Evolutionary conservation across 2,113 vertebrate species (phyloP), one percentile per base, ranked within the genome.

Genomic region (Tauraco erythrolophus): DNA sequence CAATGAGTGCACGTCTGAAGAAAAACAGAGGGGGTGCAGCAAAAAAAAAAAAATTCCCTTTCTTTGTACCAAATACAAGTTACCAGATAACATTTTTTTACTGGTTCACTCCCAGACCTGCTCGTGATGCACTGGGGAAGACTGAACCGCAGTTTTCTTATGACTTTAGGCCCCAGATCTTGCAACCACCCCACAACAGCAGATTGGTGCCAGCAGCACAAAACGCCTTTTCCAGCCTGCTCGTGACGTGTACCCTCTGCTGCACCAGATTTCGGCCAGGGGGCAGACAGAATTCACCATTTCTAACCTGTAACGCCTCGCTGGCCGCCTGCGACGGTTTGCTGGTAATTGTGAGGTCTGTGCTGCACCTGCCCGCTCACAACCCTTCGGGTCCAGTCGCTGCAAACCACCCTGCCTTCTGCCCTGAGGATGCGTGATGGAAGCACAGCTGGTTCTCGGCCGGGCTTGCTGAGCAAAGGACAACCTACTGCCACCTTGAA

Each of bases 31-130:
- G 10, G 37, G 37, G 4, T 31, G 50, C 57, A 17, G 11, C 27
- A 31, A 10, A 28, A 16, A 78, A 24, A 9, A 25, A 19, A 64
- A 43, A 7, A 7, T 5, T 11, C 11, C 39, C 14, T n/a, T 39
- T 35, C 35, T 76, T 37, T 22, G 33, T 7, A 33, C 37, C 30
- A n/a, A 48, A 35, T 7, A 28, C 19, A 14, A 53, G 22, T 30
- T 48, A 5, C 2, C 33, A 45, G 33, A 9, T n/a, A 56, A 46
- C 0, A 0, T 10, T 68, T 46, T 51, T 27, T 33, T 37, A 16
- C 50, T 9, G 9, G 16, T 28, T 57, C 60, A 27, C 25, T 6
- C 23, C 75, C 65, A 62, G 76, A n/a, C n/a, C n/a, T n/a, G n/a
- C n/a, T n/a, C n/a, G n/a, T n/a, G n/a, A n/a, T n/a, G n/a, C n/a